Conservation (phyloP, 2,113 vertebrate species). For the Halichoeres trimaculatus region DNA sequence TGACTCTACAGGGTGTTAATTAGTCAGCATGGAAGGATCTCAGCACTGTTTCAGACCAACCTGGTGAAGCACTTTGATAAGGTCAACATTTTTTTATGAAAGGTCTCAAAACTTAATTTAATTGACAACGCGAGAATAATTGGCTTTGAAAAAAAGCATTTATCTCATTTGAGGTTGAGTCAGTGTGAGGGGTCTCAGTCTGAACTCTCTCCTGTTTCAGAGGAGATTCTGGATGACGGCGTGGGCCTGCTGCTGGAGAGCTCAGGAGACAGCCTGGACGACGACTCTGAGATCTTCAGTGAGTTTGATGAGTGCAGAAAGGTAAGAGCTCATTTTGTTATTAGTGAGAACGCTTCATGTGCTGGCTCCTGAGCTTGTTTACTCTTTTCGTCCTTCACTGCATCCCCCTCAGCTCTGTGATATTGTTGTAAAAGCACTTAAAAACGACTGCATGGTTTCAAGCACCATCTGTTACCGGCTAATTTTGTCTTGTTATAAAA, state of each 20-base stretch:
- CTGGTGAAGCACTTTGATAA: constrained; percentile 12
- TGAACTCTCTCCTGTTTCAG: constrained; percentile 50
- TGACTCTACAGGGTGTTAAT: constrained; percentile 26
- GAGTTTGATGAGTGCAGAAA: constrained; percentile 76
- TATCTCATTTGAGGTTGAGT: not conserved
- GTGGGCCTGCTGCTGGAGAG: constrained; percentile 79
- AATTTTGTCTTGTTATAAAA: constrained; percentile 23
- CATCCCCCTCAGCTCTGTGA: constrained; percentile 31
- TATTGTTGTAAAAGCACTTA: constrained; percentile 23
- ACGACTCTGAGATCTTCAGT: constrained; percentile 79
- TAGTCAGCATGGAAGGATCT: not conserved
- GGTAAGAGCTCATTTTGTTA: constrained; percentile 59
- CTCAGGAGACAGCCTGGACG: constrained; percentile 81
- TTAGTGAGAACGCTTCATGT: not conserved
- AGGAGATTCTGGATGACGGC: constrained; percentile 85
- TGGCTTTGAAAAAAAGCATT: not conserved
- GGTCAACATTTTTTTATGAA: not conserved
- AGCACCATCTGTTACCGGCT: constrained; percentile 54
- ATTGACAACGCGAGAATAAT: constrained; percentile 2
- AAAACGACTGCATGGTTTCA: constrained; percentile 38
- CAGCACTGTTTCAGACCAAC: not conserved
- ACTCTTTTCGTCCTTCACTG: constrained; percentile 32
- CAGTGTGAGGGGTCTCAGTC: not conserved
- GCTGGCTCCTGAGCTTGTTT: constrained; percentile 1
- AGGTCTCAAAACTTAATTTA: not conserved